These are phyloP conservation scores for Puntigrus tetrazona DNA, from an alignment of 2,113 vertebrate species.

Conservation along the genomic window DNA sequence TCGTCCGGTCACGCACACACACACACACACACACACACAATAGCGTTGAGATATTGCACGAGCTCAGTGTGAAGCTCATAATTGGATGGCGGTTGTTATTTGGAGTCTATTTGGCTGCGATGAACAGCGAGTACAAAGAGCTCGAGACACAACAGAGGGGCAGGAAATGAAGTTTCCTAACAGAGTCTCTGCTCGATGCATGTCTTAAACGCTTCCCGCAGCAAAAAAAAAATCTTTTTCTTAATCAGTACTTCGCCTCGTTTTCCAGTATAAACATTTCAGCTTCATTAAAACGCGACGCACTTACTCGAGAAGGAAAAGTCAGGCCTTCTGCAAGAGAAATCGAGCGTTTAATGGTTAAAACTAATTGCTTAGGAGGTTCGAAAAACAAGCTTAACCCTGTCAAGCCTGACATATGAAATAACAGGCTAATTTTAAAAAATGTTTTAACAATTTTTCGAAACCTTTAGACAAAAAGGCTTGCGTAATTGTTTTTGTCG, in stretches of 20 bases:
- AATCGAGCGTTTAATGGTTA: not conserved
- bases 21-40: not conserved
- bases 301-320: not conserved
- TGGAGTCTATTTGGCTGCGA: conserved; percentile 77
- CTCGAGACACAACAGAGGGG: conserved; percentile 62
- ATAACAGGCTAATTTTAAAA: not conserved
- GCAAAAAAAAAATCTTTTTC: not conserved
- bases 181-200: conserved; percentile 53
- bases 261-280: not conserved
- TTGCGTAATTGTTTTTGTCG: not conserved
- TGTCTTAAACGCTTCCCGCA: conserved; percentile 8
- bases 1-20: not conserved
- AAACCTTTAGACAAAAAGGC: not conserved
- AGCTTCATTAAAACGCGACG: not conserved
- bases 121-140: conserved; percentile 76
- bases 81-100: conserved; percentile 80
- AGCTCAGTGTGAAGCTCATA: conserved; percentile 69
- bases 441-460: not conserved
- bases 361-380: not conserved
- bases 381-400: not conserved
- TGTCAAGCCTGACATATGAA: not conserved
- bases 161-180: conserved; percentile 65
- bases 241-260: not conserved
- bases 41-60: not conserved
- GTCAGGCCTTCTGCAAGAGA: not conserved